Evolutionary conservation across 2,888 invertebrate genomes (phyloP).

Genomic region (Rhingia campestris): DNA sequence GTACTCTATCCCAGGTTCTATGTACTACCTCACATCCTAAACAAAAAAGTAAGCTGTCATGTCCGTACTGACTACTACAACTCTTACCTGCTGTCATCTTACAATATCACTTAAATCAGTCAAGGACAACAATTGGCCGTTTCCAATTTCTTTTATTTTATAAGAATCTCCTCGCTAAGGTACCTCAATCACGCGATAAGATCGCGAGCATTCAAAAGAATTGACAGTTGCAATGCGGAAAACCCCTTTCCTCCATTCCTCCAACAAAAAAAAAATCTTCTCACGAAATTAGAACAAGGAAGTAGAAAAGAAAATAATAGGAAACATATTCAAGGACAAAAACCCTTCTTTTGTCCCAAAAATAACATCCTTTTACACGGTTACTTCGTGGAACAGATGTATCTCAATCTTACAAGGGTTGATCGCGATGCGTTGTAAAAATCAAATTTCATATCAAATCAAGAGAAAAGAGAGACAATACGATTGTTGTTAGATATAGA

Average conservation of each 20-base stretch:
- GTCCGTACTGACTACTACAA: too few relatives aligned
- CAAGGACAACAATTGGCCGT: too few relatives aligned
- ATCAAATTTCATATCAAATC: slow-evolving; percentile 36
- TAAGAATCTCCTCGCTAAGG: too few relatives aligned
- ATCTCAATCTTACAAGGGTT: slow-evolving; percentile 24
- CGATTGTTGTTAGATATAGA: slow-evolving; percentile 5
- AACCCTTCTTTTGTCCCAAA: slow-evolving; percentile 42
- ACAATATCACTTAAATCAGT: too few relatives aligned
- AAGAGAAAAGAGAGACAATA: slow-evolving; percentile 4
- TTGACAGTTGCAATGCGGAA: slow-evolving; percentile 29
- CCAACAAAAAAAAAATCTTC: slow-evolving; percentile 19
- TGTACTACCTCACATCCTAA: too few relatives aligned
- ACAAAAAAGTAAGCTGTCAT: too few relatives aligned
- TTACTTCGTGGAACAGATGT: slow-evolving; percentile 12
- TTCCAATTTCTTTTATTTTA: too few relatives aligned
- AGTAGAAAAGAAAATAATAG: slow-evolving; percentile 10
- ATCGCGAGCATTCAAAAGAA: slow-evolving; percentile 34
- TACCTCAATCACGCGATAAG: slow-evolving; percentile 31
- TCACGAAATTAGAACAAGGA: slow-evolving; percentile 40
- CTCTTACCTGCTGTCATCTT: too few relatives aligned
- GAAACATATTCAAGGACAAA: slow-evolving; percentile 37
- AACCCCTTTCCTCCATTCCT: slow-evolving; percentile 33
- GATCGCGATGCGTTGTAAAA: slow-evolving; percentile 33
- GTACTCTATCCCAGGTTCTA: too few relatives aligned
- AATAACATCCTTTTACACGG: slow-evolving; percentile 15